Evolutionary conservation across 2,797 vertebrate genomes (phyloP).

Genomic region (Balearica regulorum): DNA sequence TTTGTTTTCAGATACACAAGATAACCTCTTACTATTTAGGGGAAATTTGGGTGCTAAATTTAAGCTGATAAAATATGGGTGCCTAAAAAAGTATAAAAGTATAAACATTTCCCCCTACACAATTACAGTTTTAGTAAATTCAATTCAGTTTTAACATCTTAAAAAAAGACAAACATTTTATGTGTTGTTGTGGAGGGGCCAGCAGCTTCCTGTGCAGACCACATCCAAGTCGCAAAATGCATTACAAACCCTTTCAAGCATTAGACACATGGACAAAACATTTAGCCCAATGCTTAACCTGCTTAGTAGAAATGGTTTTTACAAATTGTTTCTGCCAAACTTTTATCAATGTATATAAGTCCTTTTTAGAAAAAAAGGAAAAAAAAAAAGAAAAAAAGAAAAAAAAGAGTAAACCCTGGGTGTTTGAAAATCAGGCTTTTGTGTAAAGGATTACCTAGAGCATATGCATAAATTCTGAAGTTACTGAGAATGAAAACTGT

Average conservation of each 20-base stretch:
- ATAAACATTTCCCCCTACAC: conserved; percentile 72
- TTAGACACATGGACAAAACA: not conserved
- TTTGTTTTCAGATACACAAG: conserved; percentile 68
- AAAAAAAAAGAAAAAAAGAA: too few relatives aligned
- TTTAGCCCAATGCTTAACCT: not conserved
- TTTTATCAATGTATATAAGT: conserved; percentile 33
- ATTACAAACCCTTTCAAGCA: not conserved
- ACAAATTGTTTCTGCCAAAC: conserved; percentile 50
- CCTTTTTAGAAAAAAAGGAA: not conserved
- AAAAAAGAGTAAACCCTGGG: not conserved
- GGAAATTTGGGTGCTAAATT: conserved; percentile 65
- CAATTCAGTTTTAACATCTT: conserved; percentile 63
- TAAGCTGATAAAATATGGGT: conserved; percentile 71
- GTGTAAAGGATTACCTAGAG: conserved; percentile 1
- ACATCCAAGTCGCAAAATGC: not conserved
- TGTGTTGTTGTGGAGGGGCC: conserved; percentile 8
- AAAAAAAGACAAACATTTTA: conserved; percentile 62
- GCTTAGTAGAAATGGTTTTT: conserved; percentile 48
- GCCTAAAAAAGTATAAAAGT: conserved; percentile 77
- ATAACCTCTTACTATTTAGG: conserved; percentile 63
- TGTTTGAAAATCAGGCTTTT: conserved; percentile 24
- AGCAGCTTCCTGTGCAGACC: conserved; percentile 36
- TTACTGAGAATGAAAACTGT: not conserved
- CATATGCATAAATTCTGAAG: not conserved
- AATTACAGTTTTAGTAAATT: conserved; percentile 74